Evolutionary conservation across 2,888 invertebrate species (phyloP).

Genomic region (Charanyca ferruginea): DNA sequence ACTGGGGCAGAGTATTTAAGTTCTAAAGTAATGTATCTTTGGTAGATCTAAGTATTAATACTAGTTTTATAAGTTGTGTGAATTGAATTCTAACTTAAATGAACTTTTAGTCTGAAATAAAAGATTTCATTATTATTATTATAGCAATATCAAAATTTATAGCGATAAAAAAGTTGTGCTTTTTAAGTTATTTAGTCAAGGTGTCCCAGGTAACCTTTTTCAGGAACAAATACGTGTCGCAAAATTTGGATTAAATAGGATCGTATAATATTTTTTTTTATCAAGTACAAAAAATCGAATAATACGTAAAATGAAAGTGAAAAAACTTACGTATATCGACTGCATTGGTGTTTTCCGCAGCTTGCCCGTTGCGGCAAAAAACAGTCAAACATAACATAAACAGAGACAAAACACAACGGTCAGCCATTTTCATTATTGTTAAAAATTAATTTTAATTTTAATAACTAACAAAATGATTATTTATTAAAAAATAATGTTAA

Average conservation of each 20-base stretch:
- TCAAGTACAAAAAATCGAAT: too few relatives aligned
- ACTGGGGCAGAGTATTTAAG: too few relatives aligned
- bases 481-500: slow-evolving; percentile 7
- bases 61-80: too few relatives aligned
- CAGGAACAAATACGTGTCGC: not conserved
- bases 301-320: slow-evolving; percentile 10
- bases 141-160: too few relatives aligned
- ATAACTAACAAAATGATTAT: slow-evolving; percentile 61
- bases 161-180: too few relatives aligned
- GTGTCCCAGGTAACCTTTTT: too few relatives aligned
- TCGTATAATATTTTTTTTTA: not conserved
- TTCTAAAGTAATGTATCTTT: too few relatives aligned
- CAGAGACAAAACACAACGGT: slow-evolving; percentile 77
- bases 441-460: slow-evolving; percentile 52
- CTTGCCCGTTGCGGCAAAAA: slow-evolving; percentile 79
- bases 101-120: too few relatives aligned
- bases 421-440: slow-evolving; percentile 78
- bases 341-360: slow-evolving; percentile 80
- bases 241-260: not conserved
- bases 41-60: too few relatives aligned
- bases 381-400: slow-evolving; percentile 82
- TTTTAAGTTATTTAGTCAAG: too few relatives aligned
- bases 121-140: too few relatives aligned
- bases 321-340: slow-evolving; percentile 82
- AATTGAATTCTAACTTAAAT: too few relatives aligned